Base-by-base conservation (phyloP, 2,888 invertebrate species). In the Timema podura region DNA sequence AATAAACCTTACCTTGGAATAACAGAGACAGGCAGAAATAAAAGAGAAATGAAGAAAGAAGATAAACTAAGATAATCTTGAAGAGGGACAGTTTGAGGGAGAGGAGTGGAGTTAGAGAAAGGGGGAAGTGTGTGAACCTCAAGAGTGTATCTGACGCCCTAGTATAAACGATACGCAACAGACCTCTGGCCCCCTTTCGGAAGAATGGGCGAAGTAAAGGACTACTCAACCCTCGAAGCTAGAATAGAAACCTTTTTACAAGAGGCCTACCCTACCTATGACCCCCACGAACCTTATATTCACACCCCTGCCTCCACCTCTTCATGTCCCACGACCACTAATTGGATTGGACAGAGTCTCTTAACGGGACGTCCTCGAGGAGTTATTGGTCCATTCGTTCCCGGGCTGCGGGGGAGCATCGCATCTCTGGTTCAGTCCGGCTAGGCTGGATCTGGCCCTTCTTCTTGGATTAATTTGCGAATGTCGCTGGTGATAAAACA, bases 311-410 rank as follows among this genome's bases (percentile, higher is more conserved):
- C 30, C 30, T 30, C 30, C 30, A 30, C 30, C 30, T 30, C 30
- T 30, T 30, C 30, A 30, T 30, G 30, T 30, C 68, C 51, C 49
- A 51, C 11, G 49, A 13, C 65, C 16, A 30, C 71, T 71, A 71
- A 71, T 71, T 71, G 71, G 71, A 71, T 71, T 71, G 68, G 65
- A 65, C 67, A 64, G 44, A 51, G 65, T 54, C 68, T 68, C 71
- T 71, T 71, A 71, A 71, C 68, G 71, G 68, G 65, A 69, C 47
- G 51, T 30, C 48, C 57, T 47, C 47, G 46, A 48, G 59, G 48
- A 69, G 65, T 69, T 69, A 69, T 69, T 69, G 69, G 69, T 46
- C 65, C 47, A 51, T 64, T 69, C 54, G 48, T 68, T 64, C 46
- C 45, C 15, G n/a, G 48, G 13, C 46, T 48, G 15, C 16, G 44